phyloP scores from a whole-genome alignment of 2,888 invertebrate genomes.

The Andricus curvator region DNA sequence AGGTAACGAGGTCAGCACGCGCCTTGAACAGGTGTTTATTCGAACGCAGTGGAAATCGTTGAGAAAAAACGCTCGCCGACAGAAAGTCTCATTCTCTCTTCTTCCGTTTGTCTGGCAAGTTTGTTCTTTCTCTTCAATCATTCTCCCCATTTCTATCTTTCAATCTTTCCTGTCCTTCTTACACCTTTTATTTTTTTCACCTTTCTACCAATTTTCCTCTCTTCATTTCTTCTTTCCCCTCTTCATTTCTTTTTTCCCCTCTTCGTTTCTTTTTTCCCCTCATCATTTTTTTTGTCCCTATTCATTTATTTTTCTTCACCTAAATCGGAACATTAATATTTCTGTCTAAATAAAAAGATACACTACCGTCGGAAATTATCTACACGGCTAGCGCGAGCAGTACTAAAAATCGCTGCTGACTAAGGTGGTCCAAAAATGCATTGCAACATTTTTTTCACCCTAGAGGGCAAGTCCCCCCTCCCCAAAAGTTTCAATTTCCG shows the following conservation, averaged over 20 bases:
- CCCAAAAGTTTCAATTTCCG: too few relatives aligned
- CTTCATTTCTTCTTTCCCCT: too few relatives aligned
- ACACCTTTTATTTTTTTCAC: not conserved
- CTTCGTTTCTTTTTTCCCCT: too few relatives aligned
- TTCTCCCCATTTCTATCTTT: not conserved
- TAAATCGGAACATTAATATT: not conserved
- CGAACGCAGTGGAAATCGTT: conserved; percentile 52
- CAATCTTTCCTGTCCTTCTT: conserved; percentile 44
- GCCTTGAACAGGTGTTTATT: conserved; percentile 54
- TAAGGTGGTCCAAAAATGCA: too few relatives aligned
- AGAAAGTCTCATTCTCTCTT: conserved; percentile 48
- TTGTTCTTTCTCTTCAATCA: conserved; percentile 39
- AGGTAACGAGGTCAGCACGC: conserved; percentile 60
- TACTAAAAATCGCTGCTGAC: too few relatives aligned
- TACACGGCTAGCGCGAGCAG: too few relatives aligned
- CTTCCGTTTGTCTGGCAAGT: conserved; percentile 25
- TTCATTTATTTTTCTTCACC: not conserved
- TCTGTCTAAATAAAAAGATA: too few relatives aligned
- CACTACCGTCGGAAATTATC: too few relatives aligned
- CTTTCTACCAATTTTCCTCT: not conserved
- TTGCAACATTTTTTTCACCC: too few relatives aligned
- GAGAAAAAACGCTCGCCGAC: conserved; percentile 52
- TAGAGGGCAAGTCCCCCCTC: too few relatives aligned
- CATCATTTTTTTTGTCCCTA: not conserved
- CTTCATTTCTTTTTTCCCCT: too few relatives aligned